A percentile compares a stretch with the other conserved stretches of the same genome.
These are phyloP conservation scores for Acropora yongei DNA, from an alignment of 64 coral and sea anemone species.

Conservation along the genomic window DNA sequence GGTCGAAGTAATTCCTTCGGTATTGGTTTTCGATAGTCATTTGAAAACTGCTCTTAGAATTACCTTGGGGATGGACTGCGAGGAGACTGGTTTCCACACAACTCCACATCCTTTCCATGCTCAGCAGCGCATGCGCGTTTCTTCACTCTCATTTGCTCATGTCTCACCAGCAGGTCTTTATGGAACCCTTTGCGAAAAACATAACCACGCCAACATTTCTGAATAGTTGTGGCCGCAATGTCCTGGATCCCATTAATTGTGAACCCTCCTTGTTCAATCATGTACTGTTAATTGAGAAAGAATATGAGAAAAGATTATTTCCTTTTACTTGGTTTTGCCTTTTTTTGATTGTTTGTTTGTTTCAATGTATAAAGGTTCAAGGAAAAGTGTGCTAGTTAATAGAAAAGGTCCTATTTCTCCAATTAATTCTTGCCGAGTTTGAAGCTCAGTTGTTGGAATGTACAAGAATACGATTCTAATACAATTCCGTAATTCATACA, in stretches of 20 bases:
- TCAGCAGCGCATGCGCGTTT: conserved; percentile 32
- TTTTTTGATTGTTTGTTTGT: neutral
- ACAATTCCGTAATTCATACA: no score
- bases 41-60: no score
- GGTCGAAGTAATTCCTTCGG: no score
- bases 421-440: no score
- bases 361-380: no score
- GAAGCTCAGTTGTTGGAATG: no score
- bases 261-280: conserved; percentile 84
- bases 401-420: no score
- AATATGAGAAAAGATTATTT: neutral
- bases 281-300: conserved; percentile 52
- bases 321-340: neutral
- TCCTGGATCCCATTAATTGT: conserved; percentile 86
- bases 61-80: conserved; percentile 32
- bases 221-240: conserved; percentile 80
- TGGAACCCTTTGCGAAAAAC: conserved; percentile 70
- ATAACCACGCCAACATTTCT: conserved; percentile 79
- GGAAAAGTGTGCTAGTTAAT: no score
- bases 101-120: neutral
- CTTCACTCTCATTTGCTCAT: conserved; percentile 50
- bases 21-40: no score
- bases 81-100: conserved; percentile 10
- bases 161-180: conserved; percentile 67
- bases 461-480: no score